Percentiles rank a stretch among this genome's conserved stretches.
phyloP scores from a whole-genome alignment of 2,888 invertebrate genomes.

The Pseudococcus jackbeardsleyi region DNA sequence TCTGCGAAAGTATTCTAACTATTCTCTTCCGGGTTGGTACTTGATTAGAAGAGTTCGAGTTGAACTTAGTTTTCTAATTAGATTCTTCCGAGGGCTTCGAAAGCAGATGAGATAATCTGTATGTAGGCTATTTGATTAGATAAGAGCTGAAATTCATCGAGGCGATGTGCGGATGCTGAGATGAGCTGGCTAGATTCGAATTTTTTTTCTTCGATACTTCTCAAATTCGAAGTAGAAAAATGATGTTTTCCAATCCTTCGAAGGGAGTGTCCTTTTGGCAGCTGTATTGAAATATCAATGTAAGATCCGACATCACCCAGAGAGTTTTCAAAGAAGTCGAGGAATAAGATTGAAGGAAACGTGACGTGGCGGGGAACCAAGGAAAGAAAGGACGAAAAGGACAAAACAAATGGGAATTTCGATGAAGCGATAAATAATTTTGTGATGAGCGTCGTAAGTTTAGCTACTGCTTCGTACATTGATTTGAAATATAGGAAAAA shows the following conservation, averaged over 20 bases:
- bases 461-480: conserved; percentile 27
- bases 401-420: conserved; percentile 8
- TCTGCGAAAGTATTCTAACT: background rate
- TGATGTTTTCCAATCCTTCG: no score
- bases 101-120: background rate
- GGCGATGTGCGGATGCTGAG: background rate
- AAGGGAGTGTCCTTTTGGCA: background rate
- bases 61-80: background rate
- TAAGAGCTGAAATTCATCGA: background rate
- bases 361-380: background rate
- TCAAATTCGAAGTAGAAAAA: background rate
- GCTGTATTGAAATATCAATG: background rate
- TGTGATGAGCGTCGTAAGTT: conserved; percentile 50
- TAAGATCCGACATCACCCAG: background rate
- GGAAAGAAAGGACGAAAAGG: background rate
- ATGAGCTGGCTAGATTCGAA: background rate
- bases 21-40: background rate
- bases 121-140: conserved; percentile 1
- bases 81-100: background rate
- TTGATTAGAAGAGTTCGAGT: background rate
- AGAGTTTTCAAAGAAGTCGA: background rate
- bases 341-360: background rate
- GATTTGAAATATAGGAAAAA: background rate
- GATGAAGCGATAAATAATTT: conserved; percentile 28
- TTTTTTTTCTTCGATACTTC: background rate